phyloP scores from a whole-genome alignment of 2,888 invertebrate species.

The Odontocerum albicorne region DNA sequence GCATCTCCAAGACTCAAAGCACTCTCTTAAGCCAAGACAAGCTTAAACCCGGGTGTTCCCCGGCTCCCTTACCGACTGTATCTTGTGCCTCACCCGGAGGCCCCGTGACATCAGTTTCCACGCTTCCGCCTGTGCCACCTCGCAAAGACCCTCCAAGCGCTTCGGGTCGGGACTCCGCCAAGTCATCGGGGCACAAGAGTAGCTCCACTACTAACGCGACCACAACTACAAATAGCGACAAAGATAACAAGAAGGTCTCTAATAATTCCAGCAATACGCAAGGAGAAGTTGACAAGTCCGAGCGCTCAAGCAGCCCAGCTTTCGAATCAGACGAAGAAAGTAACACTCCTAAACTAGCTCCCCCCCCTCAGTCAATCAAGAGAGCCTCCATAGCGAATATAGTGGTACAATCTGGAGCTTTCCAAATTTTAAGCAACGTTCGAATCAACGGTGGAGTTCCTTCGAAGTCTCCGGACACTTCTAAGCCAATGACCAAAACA shows the following conservation, averaged over 20 bases:
- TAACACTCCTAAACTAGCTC: conserved; percentile 40
- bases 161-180: conserved; percentile 62
- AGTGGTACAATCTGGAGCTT: conserved; percentile 65
- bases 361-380: conserved; percentile 61
- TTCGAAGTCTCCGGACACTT: conserved; percentile 45
- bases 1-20: conserved; percentile 74
- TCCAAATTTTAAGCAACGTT: conserved; percentile 58
- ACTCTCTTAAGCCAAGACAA: conserved; percentile 73
- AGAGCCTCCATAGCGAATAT: conserved; percentile 69
- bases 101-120: no score
- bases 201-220: conserved; percentile 61
- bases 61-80: conserved; percentile 47
- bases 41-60: conserved; percentile 57
- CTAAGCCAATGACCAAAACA: conserved; percentile 40
- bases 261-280: conserved; percentile 41
- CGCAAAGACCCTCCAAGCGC: conserved; percentile 45
- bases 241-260: conserved; percentile 54
- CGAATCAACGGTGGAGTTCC: conserved; percentile 52
- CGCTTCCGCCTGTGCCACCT: conserved; percentile 38
- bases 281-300: conserved; percentile 69
- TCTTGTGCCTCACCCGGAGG: conserved; percentile 22
- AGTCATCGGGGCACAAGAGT: conserved; percentile 61
- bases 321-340: conserved; percentile 96
- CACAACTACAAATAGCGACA: conserved; percentile 57
- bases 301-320: conserved; percentile 88